Percentiles rank a stretch among this genome's conserved stretches.
Evolutionary conservation across 2,888 invertebrate species (phyloP).

Genomic region (Bellardia pandia): DNA sequence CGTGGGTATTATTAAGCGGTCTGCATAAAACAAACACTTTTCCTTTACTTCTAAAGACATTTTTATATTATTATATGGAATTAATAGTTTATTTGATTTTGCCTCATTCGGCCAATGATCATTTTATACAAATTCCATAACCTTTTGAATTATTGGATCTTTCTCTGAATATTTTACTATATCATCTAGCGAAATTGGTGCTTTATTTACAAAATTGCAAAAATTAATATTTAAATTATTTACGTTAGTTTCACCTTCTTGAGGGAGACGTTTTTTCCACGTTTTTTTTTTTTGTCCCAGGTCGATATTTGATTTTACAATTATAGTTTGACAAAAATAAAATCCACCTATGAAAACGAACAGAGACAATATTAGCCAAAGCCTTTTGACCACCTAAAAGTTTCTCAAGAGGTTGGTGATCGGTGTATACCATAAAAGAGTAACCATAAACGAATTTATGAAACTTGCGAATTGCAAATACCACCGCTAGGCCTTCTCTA

Average conservation of each 20-base stretch:
- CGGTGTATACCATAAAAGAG: conserved; percentile 56
- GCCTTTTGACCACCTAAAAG: conserved; percentile 68
- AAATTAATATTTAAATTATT: conserved; percentile 8
- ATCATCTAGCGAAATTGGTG: not conserved
- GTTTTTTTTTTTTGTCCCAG: conserved; percentile 51
- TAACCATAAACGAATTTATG: conserved; percentile 53
- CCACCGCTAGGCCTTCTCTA: conserved; percentile 25
- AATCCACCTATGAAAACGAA: conserved; percentile 67
- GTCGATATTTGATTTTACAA: conserved; percentile 47
- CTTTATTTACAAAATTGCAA: conserved; percentile 2
- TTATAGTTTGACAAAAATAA: conserved; percentile 65
- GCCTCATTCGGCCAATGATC: not conserved
- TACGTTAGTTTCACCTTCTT: conserved; percentile 22
- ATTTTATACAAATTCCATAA: conserved; percentile 10
- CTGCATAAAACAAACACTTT: conserved; percentile 13
- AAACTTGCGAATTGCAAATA: conserved; percentile 19
- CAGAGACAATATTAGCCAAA: conserved; percentile 46
- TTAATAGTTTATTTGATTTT: not conserved
- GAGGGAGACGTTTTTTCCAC: conserved; percentile 59
- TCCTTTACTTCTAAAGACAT: conserved; percentile 7
- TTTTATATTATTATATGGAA: conserved; percentile 20
- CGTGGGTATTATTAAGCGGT: conserved; percentile 6
- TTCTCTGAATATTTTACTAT: not conserved
- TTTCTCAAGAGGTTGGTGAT: conserved; percentile 58
- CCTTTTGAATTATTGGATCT: not conserved